phyloP scores from a whole-genome alignment of 2,113 vertebrate species.

The Ailurus styani region DNA sequence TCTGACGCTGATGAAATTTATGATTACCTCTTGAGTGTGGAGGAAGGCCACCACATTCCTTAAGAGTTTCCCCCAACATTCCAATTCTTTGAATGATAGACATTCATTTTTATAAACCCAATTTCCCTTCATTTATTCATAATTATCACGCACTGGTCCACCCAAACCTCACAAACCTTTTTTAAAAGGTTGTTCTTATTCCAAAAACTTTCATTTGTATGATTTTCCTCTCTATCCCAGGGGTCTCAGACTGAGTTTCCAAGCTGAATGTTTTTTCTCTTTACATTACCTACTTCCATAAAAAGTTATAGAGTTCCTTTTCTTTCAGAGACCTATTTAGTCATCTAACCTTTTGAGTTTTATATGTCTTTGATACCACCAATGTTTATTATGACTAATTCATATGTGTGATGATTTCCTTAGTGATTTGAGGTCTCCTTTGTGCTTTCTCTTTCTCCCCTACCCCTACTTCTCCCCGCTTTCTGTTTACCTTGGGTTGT shows the following conservation, averaged over 20 bases:
- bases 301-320: neutral
- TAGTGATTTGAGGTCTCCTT: neutral
- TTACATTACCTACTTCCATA: neutral
- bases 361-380: neutral
- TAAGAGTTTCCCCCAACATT: neutral
- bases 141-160: neutral
- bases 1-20: neutral
- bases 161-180: neutral
- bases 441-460: neutral
- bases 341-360: neutral
- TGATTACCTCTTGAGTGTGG: neutral
- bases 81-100: neutral
- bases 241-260: neutral
- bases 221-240: neutral
- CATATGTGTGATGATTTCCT: neutral
- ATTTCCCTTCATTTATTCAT: neutral
- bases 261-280: neutral
- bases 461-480: neutral
- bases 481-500: neutral
- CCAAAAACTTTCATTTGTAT: neutral
- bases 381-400: neutral
- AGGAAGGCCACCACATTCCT: neutral
- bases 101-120: neutral
- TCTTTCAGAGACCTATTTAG: neutral
- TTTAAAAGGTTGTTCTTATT: neutral